Evolutionary conservation across 2,113 vertebrate species (phyloP).

Genomic region (Anolis sagrei): DNA sequence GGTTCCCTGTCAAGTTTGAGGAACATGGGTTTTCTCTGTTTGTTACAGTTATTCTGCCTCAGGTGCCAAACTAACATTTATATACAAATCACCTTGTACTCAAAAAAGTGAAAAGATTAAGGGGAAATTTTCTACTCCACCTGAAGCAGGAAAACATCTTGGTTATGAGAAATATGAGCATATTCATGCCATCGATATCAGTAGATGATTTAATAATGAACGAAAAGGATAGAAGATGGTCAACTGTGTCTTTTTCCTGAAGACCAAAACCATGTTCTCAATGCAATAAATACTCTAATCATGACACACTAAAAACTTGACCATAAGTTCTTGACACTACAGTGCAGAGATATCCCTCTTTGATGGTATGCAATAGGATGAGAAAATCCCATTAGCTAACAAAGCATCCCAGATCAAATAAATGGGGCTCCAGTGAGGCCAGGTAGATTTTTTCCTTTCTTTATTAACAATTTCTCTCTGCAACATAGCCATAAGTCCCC

Average conservation of each 20-base stretch:
- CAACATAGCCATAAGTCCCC: background rate
- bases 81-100: background rate
- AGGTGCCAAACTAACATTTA: background rate
- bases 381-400: slow-evolving; percentile 6
- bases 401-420: slow-evolving; percentile 28
- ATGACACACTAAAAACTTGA: slow-evolving; percentile 26
- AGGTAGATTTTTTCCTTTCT: background rate
- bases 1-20: background rate
- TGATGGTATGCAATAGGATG: background rate
- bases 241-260: background rate
- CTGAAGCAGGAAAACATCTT: background rate
- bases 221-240: background rate
- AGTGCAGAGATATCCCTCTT: slow-evolving; percentile 11
- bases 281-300: slow-evolving; percentile 24
- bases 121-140: background rate
- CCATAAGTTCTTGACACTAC: slow-evolving; percentile 28
- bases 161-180: fast-evolving
- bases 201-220: background rate
- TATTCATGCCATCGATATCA: background rate
- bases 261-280: slow-evolving; percentile 1
- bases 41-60: background rate
- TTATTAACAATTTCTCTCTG: background rate
- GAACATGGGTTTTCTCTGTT: background rate
- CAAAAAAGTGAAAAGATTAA: background rate
- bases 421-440: background rate